Conservation (phyloP, 2,888 invertebrate genomes). For the Drosophila affinis region DNA sequence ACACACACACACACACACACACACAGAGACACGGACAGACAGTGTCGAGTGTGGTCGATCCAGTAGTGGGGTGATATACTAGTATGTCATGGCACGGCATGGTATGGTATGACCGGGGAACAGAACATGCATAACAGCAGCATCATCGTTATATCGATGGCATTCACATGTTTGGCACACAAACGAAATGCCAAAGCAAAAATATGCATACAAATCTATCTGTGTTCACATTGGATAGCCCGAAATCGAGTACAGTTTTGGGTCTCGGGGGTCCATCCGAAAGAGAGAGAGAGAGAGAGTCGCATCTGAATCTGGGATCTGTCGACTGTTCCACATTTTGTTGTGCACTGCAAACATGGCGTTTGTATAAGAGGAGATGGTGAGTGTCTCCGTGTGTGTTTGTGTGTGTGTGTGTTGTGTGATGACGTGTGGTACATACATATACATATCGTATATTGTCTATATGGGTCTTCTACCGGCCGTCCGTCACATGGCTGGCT, state of each 20-base stretch:
- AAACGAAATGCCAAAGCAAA: slow-evolving; percentile 77
- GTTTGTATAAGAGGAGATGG: slow-evolving; percentile 32
- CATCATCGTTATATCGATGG: slow-evolving; percentile 71
- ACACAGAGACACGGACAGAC: not conserved
- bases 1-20: slow-evolving; percentile 19
- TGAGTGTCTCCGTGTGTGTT: slow-evolving; percentile 4
- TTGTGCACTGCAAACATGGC: slow-evolving; percentile 66
- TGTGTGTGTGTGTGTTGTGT: slow-evolving; percentile 33
- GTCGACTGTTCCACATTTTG: slow-evolving; percentile 75
- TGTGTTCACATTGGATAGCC: slow-evolving; percentile 65
- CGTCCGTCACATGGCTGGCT: slow-evolving; percentile 37
- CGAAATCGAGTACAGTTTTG: slow-evolving; percentile 51
- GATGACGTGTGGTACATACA: slow-evolving; percentile 28
- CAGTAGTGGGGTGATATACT: not conserved
- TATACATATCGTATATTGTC: slow-evolving; percentile 27
- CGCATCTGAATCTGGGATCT: slow-evolving; percentile 48
- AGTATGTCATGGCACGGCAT: not conserved
- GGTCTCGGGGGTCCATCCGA: slow-evolving; percentile 1
- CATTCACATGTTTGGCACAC: slow-evolving; percentile 78
- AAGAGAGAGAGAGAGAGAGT: slow-evolving; percentile 14
- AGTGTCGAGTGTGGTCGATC: not conserved
- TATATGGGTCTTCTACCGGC: slow-evolving; percentile 39
- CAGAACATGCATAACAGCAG: slow-evolving; percentile 47
- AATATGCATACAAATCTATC: slow-evolving; percentile 78
- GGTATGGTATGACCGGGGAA: not conserved